Evolutionary conservation across 2,888 invertebrate genomes (phyloP).

Genomic region (Heteromyza rotundicornis): DNA sequence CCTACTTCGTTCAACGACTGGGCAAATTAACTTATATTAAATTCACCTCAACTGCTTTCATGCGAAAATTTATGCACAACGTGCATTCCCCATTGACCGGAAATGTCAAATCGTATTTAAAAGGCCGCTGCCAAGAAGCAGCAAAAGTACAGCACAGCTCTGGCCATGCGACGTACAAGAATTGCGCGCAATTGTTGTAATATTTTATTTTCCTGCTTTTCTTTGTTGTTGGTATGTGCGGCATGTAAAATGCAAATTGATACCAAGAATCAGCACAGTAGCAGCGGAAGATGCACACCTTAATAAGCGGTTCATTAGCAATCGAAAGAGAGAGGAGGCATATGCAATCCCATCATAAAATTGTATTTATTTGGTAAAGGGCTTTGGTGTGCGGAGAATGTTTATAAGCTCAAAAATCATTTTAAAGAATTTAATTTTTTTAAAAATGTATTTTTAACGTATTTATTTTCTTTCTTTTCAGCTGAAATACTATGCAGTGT

Average conservation of each 20-base stretch:
- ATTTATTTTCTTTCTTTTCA: too few relatives aligned
- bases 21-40: neutral
- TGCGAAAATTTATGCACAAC: neutral
- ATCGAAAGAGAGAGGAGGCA: too few relatives aligned
- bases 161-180: neutral
- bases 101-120: constrained; percentile 4
- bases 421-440: too few relatives aligned
- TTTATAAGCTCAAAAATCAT: too few relatives aligned
- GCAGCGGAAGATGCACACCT: neutral
- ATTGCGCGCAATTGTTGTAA: too few relatives aligned
- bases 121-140: neutral
- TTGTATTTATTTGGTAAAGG: too few relatives aligned
- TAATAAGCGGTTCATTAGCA: neutral
- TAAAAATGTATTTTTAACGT: too few relatives aligned
- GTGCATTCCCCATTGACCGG: constrained; percentile 2
- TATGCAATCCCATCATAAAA: too few relatives aligned
- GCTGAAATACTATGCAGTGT: too few relatives aligned
- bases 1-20: neutral
- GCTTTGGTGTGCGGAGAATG: too few relatives aligned
- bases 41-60: neutral
- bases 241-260: neutral
- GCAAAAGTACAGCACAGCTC: neutral
- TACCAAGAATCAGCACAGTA: neutral
- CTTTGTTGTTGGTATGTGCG: too few relatives aligned
- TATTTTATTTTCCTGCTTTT: too few relatives aligned